These are phyloP conservation scores for Lepidocolaptes lacrymiger DNA, from an alignment of 2,797 vertebrate genomes.

Conservation along the genomic window DNA sequence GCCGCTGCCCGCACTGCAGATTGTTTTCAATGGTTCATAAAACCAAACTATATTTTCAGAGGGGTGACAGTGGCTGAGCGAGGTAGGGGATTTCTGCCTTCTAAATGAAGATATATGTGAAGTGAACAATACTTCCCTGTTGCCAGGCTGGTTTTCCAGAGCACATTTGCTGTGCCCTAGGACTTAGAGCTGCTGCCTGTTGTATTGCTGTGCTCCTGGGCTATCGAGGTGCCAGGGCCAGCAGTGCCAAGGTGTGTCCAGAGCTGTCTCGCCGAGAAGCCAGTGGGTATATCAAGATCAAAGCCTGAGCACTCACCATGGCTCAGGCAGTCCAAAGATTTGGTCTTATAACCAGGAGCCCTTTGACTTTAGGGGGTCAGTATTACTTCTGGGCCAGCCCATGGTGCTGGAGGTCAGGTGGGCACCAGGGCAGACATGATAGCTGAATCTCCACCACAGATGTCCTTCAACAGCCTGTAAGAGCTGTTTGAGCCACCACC, in stretches of 20 bases:
- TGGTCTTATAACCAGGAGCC: background rate
- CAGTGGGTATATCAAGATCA: background rate
- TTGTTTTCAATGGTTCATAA: conserved; percentile 16
- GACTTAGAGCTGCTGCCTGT: background rate
- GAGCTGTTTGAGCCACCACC: background rate
- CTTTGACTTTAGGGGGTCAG: background rate
- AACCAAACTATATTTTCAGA: background rate
- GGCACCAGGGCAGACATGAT: background rate
- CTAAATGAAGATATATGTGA: conserved; percentile 28
- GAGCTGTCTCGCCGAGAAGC: background rate
- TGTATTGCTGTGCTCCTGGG: background rate
- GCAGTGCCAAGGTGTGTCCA: background rate
- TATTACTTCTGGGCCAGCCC: background rate
- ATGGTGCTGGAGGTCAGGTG: background rate
- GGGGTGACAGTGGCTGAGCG: background rate
- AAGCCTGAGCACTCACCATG: background rate
- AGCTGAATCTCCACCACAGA: background rate
- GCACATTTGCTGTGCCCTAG: conserved; percentile 11
- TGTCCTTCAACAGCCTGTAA: background rate
- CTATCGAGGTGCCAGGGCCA: background rate
- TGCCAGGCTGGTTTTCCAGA: conserved; percentile 8
- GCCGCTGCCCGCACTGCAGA: background rate
- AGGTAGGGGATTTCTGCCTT: background rate
- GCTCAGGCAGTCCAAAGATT: background rate
- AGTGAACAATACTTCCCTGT: background rate